Evolutionary conservation across 2,797 vertebrate species (phyloP).

Genomic region (Eutrigla gurnardus): DNA sequence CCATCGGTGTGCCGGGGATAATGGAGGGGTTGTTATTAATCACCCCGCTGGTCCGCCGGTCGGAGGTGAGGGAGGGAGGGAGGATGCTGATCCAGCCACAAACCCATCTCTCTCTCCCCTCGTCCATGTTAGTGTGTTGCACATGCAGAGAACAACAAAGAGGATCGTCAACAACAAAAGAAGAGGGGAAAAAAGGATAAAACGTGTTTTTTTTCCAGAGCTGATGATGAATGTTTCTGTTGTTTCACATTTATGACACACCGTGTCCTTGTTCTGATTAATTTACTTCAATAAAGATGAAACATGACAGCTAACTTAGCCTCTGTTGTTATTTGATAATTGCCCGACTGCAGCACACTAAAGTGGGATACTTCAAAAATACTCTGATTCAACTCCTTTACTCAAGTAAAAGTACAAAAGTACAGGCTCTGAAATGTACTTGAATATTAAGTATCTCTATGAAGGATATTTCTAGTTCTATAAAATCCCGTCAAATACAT

Average conservation of each 20-base stretch:
- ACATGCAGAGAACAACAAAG: not conserved
- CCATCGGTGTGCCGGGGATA: conserved; percentile 81
- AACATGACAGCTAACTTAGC: not conserved
- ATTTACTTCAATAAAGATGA: conserved; percentile 7
- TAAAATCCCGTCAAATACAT: too few species aligned
- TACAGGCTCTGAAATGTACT: too few species aligned
- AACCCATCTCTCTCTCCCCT: conserved; percentile 75
- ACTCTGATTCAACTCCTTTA: too few species aligned
- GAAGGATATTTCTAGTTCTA: too few species aligned
- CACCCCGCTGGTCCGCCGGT: conserved; percentile 61
- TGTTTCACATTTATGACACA: not conserved
- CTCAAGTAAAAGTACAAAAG: too few species aligned
- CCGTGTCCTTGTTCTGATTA: not conserved
- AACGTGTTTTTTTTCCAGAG: not conserved
- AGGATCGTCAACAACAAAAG: not conserved
- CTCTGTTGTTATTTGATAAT: conserved; percentile 1
- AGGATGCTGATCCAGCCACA: conserved; percentile 62
- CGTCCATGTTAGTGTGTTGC: not conserved
- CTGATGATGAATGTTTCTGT: conserved; percentile 7
- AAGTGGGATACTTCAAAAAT: too few species aligned
- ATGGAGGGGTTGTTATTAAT: conserved; percentile 77
- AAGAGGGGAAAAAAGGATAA: not conserved
- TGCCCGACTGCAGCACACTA: too few species aligned
- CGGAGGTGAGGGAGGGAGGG: conserved; percentile 2
- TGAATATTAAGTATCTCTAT: too few species aligned